Evolutionary conservation across 2,113 vertebrate species (phyloP), one percentile per base, ranked within the genome.

Genomic region (Hemibates koningsi): DNA sequence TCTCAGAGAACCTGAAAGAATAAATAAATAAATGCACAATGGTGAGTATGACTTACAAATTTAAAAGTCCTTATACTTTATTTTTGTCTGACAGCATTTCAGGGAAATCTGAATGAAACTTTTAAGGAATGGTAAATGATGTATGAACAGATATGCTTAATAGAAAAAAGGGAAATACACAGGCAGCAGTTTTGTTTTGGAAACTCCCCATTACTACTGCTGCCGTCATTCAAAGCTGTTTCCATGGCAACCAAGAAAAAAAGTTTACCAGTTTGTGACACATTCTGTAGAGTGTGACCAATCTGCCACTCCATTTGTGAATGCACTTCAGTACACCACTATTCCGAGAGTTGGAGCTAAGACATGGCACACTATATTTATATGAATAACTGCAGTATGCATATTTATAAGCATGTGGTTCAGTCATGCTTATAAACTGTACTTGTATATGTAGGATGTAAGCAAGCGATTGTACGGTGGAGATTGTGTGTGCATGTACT

Each of bases 291-390:
- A 79, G 84, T 84, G 80, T 82, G 82, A 86, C 82, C 56, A 88
- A 89, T 89, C 90, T 88, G 85, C 89, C 81, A 87, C 71, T 50
- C 54, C 76, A 76, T 84, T 85, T 92, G 81, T 88, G 87, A 86
- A 78, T 66, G 81, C 66, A 61, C 79, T 41, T 73, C 82, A 78
- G 17, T 80, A 6, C 48, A 53, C 48, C 27, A 78, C 45, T 32
- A 53, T 19, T 34, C 76, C 2, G 7, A 53, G 2, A 79, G 45
- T 13, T 27, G 14, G 11, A 36, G 71, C 76, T 32, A n/a, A 53
- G 45, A 79, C 76, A 53, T 2, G 43, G 71, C 9, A 50, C 71
- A 78, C 27, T n/a, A 19, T 50, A 50, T 50, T 50, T 78, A 32
- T 50, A 50, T 32, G 71, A 78, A 50, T 78, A 32, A 32, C 16